A percentile compares a stretch with the other conserved stretches of the same genome.
Conservation (phyloP, 2,797 vertebrate genomes). For the Siniperca scherzeri region DNA sequence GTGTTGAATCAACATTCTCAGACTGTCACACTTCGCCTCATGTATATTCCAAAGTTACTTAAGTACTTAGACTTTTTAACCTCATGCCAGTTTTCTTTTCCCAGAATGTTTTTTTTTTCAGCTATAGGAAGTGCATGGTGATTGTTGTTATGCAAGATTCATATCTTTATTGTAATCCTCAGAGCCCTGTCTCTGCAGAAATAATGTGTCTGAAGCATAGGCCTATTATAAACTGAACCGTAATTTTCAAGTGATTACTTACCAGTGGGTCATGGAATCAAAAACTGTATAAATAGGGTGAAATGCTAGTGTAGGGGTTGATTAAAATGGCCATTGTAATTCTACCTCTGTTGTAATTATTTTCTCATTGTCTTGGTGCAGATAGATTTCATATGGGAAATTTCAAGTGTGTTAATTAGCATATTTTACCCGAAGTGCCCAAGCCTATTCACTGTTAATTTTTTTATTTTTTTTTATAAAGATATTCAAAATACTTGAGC, state of each 20-base stretch:
- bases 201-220: conserved; percentile 82
- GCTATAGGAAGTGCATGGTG: conserved; percentile 67
- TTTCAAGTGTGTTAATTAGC: conserved; percentile 87
- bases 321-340: conserved; percentile 91
- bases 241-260: conserved; percentile 93
- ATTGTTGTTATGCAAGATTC: conserved; percentile 85
- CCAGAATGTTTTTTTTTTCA: conserved; percentile 47
- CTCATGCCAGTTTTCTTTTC: conserved; percentile 55
- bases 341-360: conserved; percentile 91
- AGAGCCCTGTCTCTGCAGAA: conserved; percentile 77
- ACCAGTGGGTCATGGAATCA: conserved; percentile 89
- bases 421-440: conserved; percentile 84
- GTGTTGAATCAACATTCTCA: conserved; percentile 60
- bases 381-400: conserved; percentile 88
- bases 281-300: conserved; percentile 90
- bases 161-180: conserved; percentile 83
- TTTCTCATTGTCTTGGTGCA: conserved; percentile 89
- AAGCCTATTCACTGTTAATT: conserved; percentile 73
- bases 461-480: conserved; percentile 70
- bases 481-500: conserved; percentile 81
- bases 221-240: conserved; percentile 85
- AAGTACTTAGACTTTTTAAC: conserved; percentile 68
- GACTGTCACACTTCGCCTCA: conserved; percentile 35
- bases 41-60: conserved; percentile 59
- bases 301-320: conserved; percentile 89